A percentile compares a stretch with the other conserved stretches of the same genome.
These are phyloP conservation scores for Neocrepidodera transversa DNA, from an alignment of 2,888 invertebrate species.

Conservation along the genomic window DNA sequence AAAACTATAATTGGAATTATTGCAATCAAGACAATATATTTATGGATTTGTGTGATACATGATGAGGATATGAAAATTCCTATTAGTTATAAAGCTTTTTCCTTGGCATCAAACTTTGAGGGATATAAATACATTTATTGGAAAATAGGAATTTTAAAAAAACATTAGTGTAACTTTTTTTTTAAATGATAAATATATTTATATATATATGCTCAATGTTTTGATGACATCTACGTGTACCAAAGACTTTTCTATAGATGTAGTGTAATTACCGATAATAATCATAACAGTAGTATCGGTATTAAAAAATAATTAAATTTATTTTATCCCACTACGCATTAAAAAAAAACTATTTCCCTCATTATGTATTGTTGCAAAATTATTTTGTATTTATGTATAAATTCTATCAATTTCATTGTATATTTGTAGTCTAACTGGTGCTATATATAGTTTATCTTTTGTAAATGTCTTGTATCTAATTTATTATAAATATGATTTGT, in stretches of 20 bases:
- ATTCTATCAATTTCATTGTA: slow-evolving; percentile 51
- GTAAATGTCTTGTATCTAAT: slow-evolving; percentile 56
- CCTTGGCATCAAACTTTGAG: not conserved
- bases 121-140: too few species aligned
- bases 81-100: not conserved
- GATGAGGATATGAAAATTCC: slow-evolving; percentile 1
- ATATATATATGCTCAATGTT: too few species aligned
- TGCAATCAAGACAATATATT: too few species aligned
- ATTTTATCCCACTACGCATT: not conserved
- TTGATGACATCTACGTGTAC: too few species aligned
- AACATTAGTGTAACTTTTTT: too few species aligned
- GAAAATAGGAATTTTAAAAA: too few species aligned
- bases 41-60: slow-evolving; percentile 12
- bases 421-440: slow-evolving; percentile 61
- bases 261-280: not conserved
- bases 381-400: slow-evolving; percentile 53
- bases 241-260: slow-evolving; percentile 9
- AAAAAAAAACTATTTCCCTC: slow-evolving; percentile 2
- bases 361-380: slow-evolving; percentile 36
- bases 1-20: not conserved
- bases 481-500: slow-evolving; percentile 50
- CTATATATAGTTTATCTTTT: slow-evolving; percentile 59
- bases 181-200: too few species aligned
- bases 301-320: not conserved
- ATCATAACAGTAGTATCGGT: not conserved